Conservation (phyloP, 2,888 invertebrate genomes). For the Magallana nippona region DNA sequence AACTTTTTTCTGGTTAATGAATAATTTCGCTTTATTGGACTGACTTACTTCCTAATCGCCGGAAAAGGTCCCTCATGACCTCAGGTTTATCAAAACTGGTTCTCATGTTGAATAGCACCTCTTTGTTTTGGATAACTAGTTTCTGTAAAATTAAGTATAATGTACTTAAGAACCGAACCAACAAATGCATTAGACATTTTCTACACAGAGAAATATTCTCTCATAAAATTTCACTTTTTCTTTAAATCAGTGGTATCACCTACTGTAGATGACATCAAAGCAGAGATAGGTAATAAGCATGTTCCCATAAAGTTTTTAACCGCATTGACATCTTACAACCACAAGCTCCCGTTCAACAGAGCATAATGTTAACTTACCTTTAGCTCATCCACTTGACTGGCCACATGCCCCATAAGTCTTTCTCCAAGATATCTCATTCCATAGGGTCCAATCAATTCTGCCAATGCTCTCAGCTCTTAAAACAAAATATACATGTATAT, state of each 20-base stretch:
- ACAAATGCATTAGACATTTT: too few species aligned
- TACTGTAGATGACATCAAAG: too few species aligned
- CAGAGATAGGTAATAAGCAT: neutral
- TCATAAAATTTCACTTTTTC: too few species aligned
- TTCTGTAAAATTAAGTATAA: conserved; percentile 78
- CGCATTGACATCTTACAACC: too few species aligned
- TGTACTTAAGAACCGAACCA: too few species aligned
- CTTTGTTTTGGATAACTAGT: conserved; percentile 94
- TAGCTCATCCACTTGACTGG: conserved; percentile 97
- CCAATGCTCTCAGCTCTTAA: conserved; percentile 93
- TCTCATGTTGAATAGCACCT: conserved; percentile 91
- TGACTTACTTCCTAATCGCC: conserved; percentile 84
- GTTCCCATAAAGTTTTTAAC: neutral
- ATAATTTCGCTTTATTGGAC: too few species aligned
- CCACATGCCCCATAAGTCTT: conserved; percentile 98
- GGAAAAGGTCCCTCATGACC: conserved; percentile 96
- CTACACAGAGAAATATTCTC: too few species aligned
- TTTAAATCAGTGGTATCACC: too few species aligned
- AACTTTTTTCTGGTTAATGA: too few species aligned
- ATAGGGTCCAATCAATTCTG: conserved; percentile 98
- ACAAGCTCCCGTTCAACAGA: too few species aligned
- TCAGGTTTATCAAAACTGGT: conserved; percentile 99
- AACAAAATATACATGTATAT: neutral
- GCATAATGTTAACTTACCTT: conserved; percentile 82
- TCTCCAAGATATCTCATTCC: conserved; percentile 97